phyloP scores from a whole-genome alignment of 2,888 invertebrate species.

The Rhamnusium bicolor region DNA sequence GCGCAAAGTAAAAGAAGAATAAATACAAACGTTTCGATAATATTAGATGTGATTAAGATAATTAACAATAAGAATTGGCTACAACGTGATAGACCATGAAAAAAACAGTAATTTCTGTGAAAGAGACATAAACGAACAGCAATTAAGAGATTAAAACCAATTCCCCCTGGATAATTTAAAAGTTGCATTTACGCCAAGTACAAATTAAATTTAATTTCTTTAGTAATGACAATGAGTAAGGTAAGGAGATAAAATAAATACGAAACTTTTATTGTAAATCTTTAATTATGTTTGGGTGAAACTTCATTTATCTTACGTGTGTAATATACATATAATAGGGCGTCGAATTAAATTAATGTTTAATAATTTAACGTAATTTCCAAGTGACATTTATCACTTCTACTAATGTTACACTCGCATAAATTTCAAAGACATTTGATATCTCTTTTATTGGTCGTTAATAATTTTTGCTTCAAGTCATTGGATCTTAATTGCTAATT shows the following conservation, averaged over 20 bases:
- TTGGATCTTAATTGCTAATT: conserved; percentile 48
- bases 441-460: conserved; percentile 40
- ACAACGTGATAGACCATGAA: too few species aligned
- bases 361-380: conserved; percentile 24
- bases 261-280: neutral
- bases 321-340: neutral
- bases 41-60: too few species aligned
- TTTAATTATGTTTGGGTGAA: neutral
- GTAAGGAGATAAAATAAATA: neutral
- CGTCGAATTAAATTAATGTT: conserved; percentile 23
- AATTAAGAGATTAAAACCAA: conserved; percentile 11
- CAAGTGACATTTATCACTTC: conserved; percentile 40
- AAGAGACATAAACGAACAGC: neutral
- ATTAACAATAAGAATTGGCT: too few species aligned
- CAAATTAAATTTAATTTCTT: neutral
- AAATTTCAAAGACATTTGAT: conserved; percentile 29
- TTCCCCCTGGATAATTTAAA: neutral
- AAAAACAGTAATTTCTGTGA: too few species aligned
- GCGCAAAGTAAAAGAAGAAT: too few species aligned
- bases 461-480: conserved; percentile 32
- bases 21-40: too few species aligned
- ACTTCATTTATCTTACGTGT: neutral
- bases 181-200: neutral
- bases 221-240: neutral
- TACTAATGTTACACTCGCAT: conserved; percentile 30